Evolutionary conservation across 2,888 invertebrate genomes (phyloP).

Genomic region (Asteroscopus sphinx): DNA sequence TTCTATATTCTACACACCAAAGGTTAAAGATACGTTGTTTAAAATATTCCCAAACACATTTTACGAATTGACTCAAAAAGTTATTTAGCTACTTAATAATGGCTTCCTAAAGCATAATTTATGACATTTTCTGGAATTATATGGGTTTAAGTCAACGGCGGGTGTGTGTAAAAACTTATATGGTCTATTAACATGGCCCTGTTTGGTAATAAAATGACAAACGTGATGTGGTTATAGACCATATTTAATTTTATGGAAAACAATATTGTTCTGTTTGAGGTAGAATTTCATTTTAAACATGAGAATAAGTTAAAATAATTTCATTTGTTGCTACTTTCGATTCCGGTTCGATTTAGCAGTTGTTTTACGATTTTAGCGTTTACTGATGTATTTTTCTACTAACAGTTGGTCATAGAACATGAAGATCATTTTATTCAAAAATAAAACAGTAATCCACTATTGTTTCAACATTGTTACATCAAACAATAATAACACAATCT

Average conservation of each 20-base stretch:
- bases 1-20: background rate
- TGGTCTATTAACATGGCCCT: constrained; percentile 31
- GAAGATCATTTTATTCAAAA: background rate
- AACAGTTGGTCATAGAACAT: too few species aligned
- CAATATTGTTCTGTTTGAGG: constrained; percentile 2
- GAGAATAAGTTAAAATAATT: too few species aligned
- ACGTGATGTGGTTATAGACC: constrained; percentile 35
- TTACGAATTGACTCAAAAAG: constrained; percentile 17
- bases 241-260: background rate
- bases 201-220: constrained; percentile 44
- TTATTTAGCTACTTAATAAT: constrained; percentile 35
- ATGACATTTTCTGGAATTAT: constrained; percentile 41
- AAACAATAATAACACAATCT: constrained; percentile 11
- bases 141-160: constrained; percentile 28
- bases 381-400: too few species aligned
- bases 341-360: too few species aligned
- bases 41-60: constrained; percentile 11
- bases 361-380: too few species aligned
- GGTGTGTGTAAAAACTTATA: constrained; percentile 46
- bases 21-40: background rate
- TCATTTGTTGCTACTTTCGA: too few species aligned
- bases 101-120: constrained; percentile 48
- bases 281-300: too few species aligned
- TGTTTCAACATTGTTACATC: constrained; percentile 20
- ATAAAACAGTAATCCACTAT: constrained; percentile 6